These are phyloP conservation scores for Conus betulinus DNA, from an alignment of 1,140 invertebrate species.

Conservation along the genomic window DNA sequence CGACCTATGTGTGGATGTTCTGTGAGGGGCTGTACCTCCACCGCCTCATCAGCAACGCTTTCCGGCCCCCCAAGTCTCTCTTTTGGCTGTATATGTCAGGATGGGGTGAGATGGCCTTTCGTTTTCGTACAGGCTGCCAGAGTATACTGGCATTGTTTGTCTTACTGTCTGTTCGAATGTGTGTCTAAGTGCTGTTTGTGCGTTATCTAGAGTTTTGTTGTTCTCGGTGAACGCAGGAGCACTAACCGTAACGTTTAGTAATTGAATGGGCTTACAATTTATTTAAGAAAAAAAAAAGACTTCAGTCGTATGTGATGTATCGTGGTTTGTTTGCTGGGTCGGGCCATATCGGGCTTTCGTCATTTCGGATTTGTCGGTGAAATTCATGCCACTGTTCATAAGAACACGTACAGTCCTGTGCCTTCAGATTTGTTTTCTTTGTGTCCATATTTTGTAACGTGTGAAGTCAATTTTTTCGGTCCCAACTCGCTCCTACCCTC, in stretches of 20 bases:
- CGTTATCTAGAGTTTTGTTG: background rate
- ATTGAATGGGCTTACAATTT: too few relatives aligned
- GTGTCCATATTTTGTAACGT: too few relatives aligned
- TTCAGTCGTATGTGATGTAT: too few relatives aligned
- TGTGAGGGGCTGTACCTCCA: constrained; percentile 80
- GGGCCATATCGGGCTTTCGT: too few relatives aligned
- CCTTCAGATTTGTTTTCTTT: too few relatives aligned
- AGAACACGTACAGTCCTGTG: too few relatives aligned
- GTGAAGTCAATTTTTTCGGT: too few relatives aligned
- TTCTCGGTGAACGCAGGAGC: background rate
- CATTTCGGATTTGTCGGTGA: too few relatives aligned
- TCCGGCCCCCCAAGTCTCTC: constrained; percentile 78
- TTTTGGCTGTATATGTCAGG: constrained; percentile 77
- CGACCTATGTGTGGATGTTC: constrained; percentile 77
- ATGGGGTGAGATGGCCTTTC: constrained; percentile 75
- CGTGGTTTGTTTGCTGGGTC: too few relatives aligned
- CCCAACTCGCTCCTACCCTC: too few relatives aligned
- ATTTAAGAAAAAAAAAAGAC: too few relatives aligned
- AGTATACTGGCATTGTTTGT: background rate
- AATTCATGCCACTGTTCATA: too few relatives aligned
- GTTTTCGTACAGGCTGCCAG: background rate
- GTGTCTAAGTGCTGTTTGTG: background rate
- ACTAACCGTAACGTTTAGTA: background rate
- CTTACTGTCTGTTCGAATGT: background rate
- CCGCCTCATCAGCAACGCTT: constrained; percentile 78